A percentile compares a stretch with the other conserved stretches of the same genome.
These are phyloP conservation scores for Chroicocephalus ridibundus DNA, from an alignment of 2,113 vertebrate genomes.

Conservation along the genomic window DNA sequence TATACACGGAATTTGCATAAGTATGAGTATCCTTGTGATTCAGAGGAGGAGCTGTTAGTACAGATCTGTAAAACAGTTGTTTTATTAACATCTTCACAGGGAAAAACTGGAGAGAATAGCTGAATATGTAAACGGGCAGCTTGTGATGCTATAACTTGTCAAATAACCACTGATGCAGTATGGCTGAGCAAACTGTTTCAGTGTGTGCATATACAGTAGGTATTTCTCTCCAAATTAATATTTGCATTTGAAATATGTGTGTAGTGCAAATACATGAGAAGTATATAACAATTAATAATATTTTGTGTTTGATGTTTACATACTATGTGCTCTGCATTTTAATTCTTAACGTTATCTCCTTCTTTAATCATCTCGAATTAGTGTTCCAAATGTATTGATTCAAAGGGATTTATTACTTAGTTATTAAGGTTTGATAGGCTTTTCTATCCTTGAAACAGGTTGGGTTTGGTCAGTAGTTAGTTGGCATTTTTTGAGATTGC, in stretches of 20 bases:
- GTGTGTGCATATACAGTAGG: constrained; percentile 54
- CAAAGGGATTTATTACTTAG: constrained; percentile 17
- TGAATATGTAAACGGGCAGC: constrained; percentile 24
- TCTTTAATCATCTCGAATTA: constrained; percentile 39
- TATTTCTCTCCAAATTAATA: constrained; percentile 62
- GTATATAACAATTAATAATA: constrained; percentile 63
- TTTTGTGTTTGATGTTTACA: constrained; percentile 62
- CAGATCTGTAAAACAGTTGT: not conserved
- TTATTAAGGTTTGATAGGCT: not conserved
- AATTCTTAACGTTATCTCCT: constrained; percentile 23
- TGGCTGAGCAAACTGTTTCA: constrained; percentile 65
- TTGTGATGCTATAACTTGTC: constrained; percentile 41
- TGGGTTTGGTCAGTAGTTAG: not conserved
- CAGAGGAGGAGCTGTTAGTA: constrained; percentile 7
- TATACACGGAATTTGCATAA: not conserved
- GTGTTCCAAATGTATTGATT: constrained; percentile 38
- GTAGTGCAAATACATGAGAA: constrained; percentile 54
- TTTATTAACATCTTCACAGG: constrained; percentile 16
- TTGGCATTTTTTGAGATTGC: not conserved
- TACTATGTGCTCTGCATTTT: constrained; percentile 55
- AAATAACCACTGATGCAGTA: constrained; percentile 47
- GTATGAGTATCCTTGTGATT: not conserved
- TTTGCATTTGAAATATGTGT: constrained; percentile 61
- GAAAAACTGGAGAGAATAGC: not conserved
- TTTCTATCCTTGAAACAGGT: not conserved